Base-by-base conservation (phyloP, 1,140 invertebrate species). In the Saccostrea echinata region DNA sequence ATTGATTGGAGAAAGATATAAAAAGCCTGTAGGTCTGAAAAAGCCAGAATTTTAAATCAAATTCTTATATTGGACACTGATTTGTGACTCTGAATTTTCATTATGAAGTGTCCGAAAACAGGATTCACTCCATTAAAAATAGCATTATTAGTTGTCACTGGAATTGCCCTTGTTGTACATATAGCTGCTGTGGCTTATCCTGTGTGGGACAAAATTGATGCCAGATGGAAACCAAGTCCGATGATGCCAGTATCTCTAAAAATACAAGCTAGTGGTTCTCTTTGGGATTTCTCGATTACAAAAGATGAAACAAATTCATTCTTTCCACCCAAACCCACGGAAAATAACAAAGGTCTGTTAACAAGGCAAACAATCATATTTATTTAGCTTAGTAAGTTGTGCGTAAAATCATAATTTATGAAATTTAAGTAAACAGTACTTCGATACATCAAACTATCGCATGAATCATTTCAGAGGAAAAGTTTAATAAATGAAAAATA, bases 71-170 rank as follows among this genome's bases (percentile, higher is more conserved):
- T 16, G 18, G 53, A 55, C 18, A n/a, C n/a, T 55, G 53, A 13
- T 3, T 16, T 55, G 11, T 13, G 11, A 16, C 53, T 1, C 1
- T 55, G 53, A 55, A 3, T 61, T 61, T 33, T 6, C 16, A 33
- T 6, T 27, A 71, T 71, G 68, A 71, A 33, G 68, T 71, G 68
- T 71, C 68, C 68, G 0, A 76, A 33, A 33, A 35, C 30, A 76
- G 68, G 68, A 30, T 76, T 76, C 16, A 76, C 68, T 13, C 30
- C 68, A 76, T 11, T 76, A 27, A 76, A 76, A 13, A 76, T 76
- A 76, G 27, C 27, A 16, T 33, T 27, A 11, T 33, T 76, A 13
- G 68, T 76, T 30, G 27, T 30, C 16, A 33, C 27, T 30, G 68
- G 68, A 16, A 30, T 33, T 30, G 68, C 68, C 1, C 24, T 76